Conservation (phyloP, 2,888 invertebrate genomes). For the Operophtera brumata region DNA sequence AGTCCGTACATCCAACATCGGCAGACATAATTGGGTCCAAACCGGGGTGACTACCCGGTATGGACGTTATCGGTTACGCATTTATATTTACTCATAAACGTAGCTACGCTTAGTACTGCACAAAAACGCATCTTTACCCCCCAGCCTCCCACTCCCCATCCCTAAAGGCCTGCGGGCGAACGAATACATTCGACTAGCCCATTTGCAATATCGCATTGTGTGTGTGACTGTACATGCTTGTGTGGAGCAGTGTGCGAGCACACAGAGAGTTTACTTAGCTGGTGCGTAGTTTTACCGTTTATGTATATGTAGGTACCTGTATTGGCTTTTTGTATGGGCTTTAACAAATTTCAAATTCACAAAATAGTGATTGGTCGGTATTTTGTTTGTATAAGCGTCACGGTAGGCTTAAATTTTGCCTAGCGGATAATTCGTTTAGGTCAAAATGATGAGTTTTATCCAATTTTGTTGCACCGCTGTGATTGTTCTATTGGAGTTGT, state of each 20-base stretch:
- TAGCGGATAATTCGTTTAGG: slow-evolving; percentile 72
- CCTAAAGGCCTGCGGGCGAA: slow-evolving; percentile 65
- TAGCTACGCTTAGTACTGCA: slow-evolving; percentile 68
- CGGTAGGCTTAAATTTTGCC: slow-evolving; percentile 63
- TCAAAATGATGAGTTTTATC: slow-evolving; percentile 71
- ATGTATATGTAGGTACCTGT: slow-evolving; percentile 50
- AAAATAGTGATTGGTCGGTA: slow-evolving; percentile 78
- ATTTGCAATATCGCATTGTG: slow-evolving; percentile 79
- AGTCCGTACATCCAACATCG: slow-evolving; percentile 42
- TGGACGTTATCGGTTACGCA: slow-evolving; percentile 70
- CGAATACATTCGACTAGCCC: slow-evolving; percentile 80
- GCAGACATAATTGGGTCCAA: slow-evolving; percentile 48
- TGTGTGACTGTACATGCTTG: slow-evolving; percentile 61
- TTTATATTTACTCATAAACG: slow-evolving; percentile 73
- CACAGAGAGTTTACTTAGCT: slow-evolving; percentile 72
- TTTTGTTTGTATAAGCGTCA: slow-evolving; percentile 76
- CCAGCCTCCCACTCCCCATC: slow-evolving; percentile 46
- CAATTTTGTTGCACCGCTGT: slow-evolving; percentile 57
- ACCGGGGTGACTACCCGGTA: slow-evolving; percentile 39
- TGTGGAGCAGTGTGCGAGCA: slow-evolving; percentile 42
- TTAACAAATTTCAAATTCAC: slow-evolving; percentile 80
- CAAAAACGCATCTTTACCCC: slow-evolving; percentile 78
- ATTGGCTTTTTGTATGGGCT: slow-evolving; percentile 79
- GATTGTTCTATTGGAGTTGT: slow-evolving; percentile 50
- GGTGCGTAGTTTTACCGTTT: slow-evolving; percentile 72